Evolutionary conservation across 2,113 vertebrate genomes (phyloP).

Genomic region (Montifringilla adamsi): DNA sequence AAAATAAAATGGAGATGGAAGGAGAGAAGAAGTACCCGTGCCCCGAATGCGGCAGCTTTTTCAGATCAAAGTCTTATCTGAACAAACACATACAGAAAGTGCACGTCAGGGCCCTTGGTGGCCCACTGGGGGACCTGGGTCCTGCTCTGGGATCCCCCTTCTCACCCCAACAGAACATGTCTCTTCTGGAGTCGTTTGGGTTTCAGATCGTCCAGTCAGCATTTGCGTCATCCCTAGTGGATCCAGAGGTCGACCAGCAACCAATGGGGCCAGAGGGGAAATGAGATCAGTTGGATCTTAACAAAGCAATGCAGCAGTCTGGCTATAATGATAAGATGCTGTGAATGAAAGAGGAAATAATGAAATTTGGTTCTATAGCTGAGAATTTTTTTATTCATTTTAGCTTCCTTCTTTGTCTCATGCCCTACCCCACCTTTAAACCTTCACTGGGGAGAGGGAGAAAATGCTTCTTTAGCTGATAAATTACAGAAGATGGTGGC

Average conservation of each 20-base stretch:
- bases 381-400: constrained; percentile 73
- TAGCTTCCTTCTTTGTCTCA: constrained; percentile 43
- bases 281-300: constrained; percentile 73
- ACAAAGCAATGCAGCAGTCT: constrained; percentile 19
- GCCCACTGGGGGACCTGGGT: constrained; percentile 83
- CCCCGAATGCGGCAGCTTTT: constrained; percentile 92
- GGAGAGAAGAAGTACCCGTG: constrained; percentile 94
- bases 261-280: constrained; percentile 90
- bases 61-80: constrained; percentile 98
- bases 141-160: constrained; percentile 89
- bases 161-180: constrained; percentile 99
- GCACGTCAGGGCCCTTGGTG: constrained; percentile 84
- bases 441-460: constrained; percentile 49
- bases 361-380: constrained; percentile 74
- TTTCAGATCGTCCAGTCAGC: constrained; percentile 99
- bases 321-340: constrained; percentile 66
- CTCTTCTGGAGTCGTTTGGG: constrained; percentile 96
- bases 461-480: constrained; percentile 59
- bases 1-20: constrained; percentile 84
- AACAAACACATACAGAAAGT: constrained; percentile 98
- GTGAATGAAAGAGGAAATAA: constrained; percentile 71
- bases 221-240: constrained; percentile 93
- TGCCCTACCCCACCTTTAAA: constrained; percentile 10
- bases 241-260: constrained; percentile 90
- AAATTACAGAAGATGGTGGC: constrained; percentile 46